Conservation (phyloP, 2,888 invertebrate genomes). For the Pimpla rufipes region DNA sequence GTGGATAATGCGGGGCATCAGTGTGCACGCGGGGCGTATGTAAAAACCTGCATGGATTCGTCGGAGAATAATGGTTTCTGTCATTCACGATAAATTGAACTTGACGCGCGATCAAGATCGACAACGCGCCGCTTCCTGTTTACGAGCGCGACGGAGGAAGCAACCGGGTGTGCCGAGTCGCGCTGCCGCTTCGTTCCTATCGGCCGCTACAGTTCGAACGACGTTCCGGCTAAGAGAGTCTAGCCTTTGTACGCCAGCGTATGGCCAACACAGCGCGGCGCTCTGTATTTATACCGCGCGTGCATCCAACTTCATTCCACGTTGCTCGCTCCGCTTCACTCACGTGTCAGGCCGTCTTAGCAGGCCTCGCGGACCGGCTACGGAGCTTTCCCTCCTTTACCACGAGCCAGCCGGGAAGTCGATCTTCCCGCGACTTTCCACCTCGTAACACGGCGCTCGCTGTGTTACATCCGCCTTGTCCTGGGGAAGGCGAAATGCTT, state of each 20-base stretch:
- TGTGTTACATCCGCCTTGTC: not conserved
- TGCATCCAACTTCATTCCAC: slow-evolving; percentile 22
- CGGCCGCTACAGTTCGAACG: not conserved
- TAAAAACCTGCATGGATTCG: slow-evolving; percentile 43
- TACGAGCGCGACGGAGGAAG: slow-evolving; percentile 45
- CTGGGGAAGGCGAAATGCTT: not conserved
- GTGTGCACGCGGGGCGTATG: too few species aligned
- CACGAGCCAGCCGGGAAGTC: slow-evolving; percentile 1
- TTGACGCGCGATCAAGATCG: slow-evolving; percentile 61
- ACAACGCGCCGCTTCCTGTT: slow-evolving; percentile 66
- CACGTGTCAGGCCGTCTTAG: not conserved
- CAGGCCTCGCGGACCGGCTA: not conserved
- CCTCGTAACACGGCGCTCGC: not conserved
- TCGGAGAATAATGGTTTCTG: slow-evolving; percentile 42
- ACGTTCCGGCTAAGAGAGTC: not conserved
- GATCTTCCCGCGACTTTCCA: not conserved
- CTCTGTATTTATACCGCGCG: slow-evolving; percentile 9
- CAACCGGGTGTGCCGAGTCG: not conserved
- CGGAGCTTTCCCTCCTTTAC: slow-evolving; percentile 4
- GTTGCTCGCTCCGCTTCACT: slow-evolving; percentile 19
- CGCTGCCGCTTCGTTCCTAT: slow-evolving; percentile 14
- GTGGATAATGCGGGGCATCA: too few species aligned
- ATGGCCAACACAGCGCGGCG: not conserved
- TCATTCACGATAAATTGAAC: slow-evolving; percentile 62
- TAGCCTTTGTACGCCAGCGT: not conserved